These are phyloP conservation scores for Grammomys surdaster DNA, from an alignment of 2,113 vertebrate species.

Conservation along the genomic window DNA sequence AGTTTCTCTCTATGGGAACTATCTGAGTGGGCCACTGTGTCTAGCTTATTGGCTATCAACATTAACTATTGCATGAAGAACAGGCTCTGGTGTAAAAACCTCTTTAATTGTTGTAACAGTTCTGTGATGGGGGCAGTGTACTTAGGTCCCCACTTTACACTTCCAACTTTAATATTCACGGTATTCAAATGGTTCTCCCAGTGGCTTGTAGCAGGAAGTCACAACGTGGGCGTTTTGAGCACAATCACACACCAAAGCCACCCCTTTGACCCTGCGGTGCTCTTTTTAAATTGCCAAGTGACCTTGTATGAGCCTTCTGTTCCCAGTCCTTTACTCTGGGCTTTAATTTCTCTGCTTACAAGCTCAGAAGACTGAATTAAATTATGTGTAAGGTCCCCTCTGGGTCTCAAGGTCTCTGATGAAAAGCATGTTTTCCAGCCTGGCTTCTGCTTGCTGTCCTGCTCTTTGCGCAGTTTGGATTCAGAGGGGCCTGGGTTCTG, in stretches of 20 bases:
- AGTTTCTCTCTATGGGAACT: not conserved
- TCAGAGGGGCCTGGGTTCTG: slow-evolving; percentile 37
- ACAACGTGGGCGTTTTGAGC: not conserved
- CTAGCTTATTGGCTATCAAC: not conserved
- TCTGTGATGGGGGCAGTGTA: not conserved
- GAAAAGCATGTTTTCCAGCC: slow-evolving; percentile 48
- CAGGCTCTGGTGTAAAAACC: slow-evolving; percentile 12
- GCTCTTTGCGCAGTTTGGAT: not conserved
- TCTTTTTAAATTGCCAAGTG: slow-evolving; percentile 41
- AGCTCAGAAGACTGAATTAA: slow-evolving; percentile 39
- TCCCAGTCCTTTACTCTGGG: not conserved
- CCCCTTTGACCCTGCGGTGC: not conserved
- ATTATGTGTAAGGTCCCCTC: slow-evolving; percentile 41
- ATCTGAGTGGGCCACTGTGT: too few species aligned
- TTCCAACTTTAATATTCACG: not conserved
- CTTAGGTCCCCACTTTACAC: not conserved
- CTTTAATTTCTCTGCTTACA: slow-evolving; percentile 28
- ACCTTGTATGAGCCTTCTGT: not conserved
- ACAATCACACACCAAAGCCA: not conserved
- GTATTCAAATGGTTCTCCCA: not conserved
- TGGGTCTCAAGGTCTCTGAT: slow-evolving; percentile 59
- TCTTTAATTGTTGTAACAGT: slow-evolving; percentile 19
- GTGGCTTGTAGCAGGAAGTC: not conserved
- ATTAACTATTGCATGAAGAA: not conserved
- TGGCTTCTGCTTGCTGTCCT: not conserved